Conservation (phyloP, 2,113 vertebrate genomes). For the Anarhynchus alexandrinus region DNA sequence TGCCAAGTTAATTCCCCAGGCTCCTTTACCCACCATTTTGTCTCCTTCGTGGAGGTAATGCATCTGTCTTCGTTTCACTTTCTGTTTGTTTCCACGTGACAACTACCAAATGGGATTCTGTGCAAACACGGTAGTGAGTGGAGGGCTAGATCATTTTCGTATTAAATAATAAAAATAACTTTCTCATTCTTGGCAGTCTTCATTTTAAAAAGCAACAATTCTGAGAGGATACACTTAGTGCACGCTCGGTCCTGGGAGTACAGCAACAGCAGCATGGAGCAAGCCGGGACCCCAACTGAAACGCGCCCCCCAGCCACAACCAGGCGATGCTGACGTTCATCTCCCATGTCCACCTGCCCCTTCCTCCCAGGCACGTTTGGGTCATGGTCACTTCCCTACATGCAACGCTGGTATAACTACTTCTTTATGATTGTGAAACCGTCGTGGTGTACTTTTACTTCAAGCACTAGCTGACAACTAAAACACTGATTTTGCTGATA, state of each 20-base stretch:
- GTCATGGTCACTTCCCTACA: fast-evolving
- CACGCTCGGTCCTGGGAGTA: not conserved
- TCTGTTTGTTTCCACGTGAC: not conserved
- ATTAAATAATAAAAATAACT: not conserved
- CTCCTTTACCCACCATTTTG: not conserved
- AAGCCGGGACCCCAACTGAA: not conserved
- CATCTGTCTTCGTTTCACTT: not conserved
- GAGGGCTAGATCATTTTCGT: not conserved
- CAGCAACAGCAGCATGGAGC: not conserved
- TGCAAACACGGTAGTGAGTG: not conserved
- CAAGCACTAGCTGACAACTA: not conserved
- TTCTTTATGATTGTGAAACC: not conserved
- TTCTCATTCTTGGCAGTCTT: not conserved
- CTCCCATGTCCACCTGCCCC: not conserved
- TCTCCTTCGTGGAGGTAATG: not conserved
- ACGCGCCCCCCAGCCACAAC: not conserved
- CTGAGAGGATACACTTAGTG: not conserved
- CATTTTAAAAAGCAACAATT: not conserved
- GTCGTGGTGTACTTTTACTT: not conserved
- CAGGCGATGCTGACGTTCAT: not conserved
- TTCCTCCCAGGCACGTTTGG: not conserved
- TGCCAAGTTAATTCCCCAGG: not conserved
- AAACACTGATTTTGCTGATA: not conserved
- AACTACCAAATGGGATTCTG: not conserved
- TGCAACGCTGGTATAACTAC: not conserved